Percentiles rank a stretch among this genome's conserved stretches.
These are phyloP conservation scores for Ceriagrion tenellum DNA, from an alignment of 2,888 invertebrate species.

Conservation along the genomic window DNA sequence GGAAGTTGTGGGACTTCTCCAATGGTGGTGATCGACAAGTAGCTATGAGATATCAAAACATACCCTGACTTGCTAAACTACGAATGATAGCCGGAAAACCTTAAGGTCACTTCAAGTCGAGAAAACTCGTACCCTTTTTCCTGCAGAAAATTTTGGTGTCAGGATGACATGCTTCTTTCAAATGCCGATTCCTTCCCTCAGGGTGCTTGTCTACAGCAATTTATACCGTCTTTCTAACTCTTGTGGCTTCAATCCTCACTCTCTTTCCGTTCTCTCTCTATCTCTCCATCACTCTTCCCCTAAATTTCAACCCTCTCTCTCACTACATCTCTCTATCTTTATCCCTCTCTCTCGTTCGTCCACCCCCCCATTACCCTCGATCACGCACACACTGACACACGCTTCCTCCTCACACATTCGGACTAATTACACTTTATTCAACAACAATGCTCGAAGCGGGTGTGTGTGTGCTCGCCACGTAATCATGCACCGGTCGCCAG, in stretches of 20 bases:
- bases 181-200: neutral
- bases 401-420: neutral
- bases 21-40: no score
- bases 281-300: no score
- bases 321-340: neutral
- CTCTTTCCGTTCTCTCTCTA: neutral
- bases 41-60: no score
- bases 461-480: constrained; percentile 37
- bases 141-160: no score
- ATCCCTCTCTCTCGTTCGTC: neutral
- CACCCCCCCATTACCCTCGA: neutral
- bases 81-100: no score
- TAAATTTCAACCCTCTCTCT: neutral
- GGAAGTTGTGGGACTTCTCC: no score
- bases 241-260: no score
- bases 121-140: no score
- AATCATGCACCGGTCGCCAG: constrained; percentile 47
- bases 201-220: constrained; percentile 1
- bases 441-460: constrained; percentile 51
- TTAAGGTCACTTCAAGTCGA: no score
- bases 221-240: neutral
- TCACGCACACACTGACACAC: neutral
- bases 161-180: neutral
- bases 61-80: no score
- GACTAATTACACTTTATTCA: constrained; percentile 63